Conservation (phyloP, 92 coral and sea anemone species). For the Meandrina meandrites region DNA sequence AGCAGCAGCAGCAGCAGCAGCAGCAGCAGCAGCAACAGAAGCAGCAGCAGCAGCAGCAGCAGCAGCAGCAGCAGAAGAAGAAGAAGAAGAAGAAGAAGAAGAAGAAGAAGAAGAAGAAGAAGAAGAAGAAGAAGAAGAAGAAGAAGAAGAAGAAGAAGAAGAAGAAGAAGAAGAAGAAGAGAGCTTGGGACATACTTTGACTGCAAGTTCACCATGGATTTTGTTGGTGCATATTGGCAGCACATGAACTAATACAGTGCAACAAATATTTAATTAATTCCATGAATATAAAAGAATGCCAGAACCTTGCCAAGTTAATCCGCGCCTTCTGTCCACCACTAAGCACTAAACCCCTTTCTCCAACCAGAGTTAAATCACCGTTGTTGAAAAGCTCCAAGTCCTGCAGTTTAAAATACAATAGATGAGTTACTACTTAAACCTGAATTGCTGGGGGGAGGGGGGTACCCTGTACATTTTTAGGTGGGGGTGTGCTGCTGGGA, state of each 20-base stretch:
- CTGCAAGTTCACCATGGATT: neutral
- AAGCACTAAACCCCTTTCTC: conserved; percentile 87
- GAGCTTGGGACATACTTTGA: neutral
- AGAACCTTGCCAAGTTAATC: conserved; percentile 83
- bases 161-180: no score
- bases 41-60: no score
- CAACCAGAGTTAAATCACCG: conserved; percentile 81
- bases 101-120: no score
- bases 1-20: no score
- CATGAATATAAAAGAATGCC: no score
- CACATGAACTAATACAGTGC: neutral
- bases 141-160: no score
- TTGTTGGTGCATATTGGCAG: neutral
- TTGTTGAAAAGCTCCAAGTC: conserved; percentile 69
- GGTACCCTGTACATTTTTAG: no score
- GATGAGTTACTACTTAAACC: neutral
- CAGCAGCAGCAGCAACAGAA: no score
- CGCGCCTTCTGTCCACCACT: conserved; percentile 96
- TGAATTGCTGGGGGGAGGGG: neutral
- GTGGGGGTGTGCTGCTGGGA: no score
- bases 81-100: no score
- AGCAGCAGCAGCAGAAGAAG: no score
- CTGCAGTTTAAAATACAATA: conserved; percentile 33
- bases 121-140: no score
- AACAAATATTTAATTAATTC: neutral